Conservation (phyloP, 1,140 invertebrate species). For the Diplogasteroides magnus region DNA sequence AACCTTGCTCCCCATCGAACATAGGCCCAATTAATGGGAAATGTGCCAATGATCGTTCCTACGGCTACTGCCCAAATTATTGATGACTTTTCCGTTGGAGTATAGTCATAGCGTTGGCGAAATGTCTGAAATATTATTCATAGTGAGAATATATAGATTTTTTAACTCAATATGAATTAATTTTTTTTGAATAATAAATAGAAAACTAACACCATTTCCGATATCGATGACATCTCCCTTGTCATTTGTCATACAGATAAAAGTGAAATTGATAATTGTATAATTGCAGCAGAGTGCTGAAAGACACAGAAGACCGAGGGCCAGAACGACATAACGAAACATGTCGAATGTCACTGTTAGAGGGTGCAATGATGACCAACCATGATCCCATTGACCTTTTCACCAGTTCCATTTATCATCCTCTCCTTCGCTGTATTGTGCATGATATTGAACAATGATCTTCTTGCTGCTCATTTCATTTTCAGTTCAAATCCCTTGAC, state of each 20-base stretch:
- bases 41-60: conserved; percentile 23
- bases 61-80: conserved; percentile 29
- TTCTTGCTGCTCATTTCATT: too few species aligned
- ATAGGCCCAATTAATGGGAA: conserved; percentile 20
- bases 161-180: too few species aligned
- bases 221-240: background rate
- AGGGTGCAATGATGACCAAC: too few species aligned
- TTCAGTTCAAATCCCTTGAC: too few species aligned
- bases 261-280: conserved; percentile 31
- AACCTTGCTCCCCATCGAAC: conserved; percentile 25
- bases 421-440: too few species aligned
- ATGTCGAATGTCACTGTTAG: background rate
- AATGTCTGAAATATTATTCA: background rate
- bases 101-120: conserved; percentile 18
- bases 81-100: conserved; percentile 17
- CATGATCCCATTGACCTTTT: too few species aligned
- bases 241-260: conserved; percentile 34
- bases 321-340: conserved; percentile 24
- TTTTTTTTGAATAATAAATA: too few species aligned
- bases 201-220: conserved; percentile 22
- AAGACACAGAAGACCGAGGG: conserved; percentile 29
- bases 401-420: too few species aligned
- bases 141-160: too few species aligned
- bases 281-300: conserved; percentile 29
- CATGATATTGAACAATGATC: too few species aligned